Base-by-base conservation (phyloP, 2,888 invertebrate genomes). In the Gnatocerus cornutus region DNA sequence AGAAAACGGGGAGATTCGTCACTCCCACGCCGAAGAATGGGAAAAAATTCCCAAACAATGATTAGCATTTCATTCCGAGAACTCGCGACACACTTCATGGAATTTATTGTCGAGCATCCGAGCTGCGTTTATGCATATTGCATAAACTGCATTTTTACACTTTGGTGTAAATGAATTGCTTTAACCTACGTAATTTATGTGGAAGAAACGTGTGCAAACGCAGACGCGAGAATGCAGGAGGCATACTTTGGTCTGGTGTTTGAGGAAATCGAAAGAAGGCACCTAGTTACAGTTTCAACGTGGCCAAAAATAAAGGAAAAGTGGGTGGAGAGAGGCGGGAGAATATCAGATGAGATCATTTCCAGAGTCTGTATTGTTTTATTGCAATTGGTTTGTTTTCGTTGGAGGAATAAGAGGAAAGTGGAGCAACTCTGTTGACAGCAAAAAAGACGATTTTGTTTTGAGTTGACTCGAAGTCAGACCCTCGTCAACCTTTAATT, bases 31-130 rank as follows among this genome's bases (percentile, higher is more conserved):
- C 14, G n/a, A 13, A 14, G 27, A 46, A n/a, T 16, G 33, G 12
- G 52, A 68, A 65, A 70, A 73, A 73, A 58, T 46, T 53, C 29
- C 41, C 12, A 65, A 72, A 73, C 73, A 75, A 74, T 74, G 72
- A 46, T 46, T 33, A 43, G 33, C 48, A 61, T 48, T 45, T 41
- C 58, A 10, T 61, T 61, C 61, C 61, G 46, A 61, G 46, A 46
- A 61, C 46, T 7, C 13, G 45, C 61, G 33, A 48, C 48, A 37
- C 48, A 33, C 46, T 61, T 61, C 61, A 16, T 46, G 33, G 61
- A 61, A 61, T 61, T 46, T 41, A 61, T 61, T 33, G 46, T 33
- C 37, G 46, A 13, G 61, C 59, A 58, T 58, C 58, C 16, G 46
- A 16, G 50, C 8, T 27, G 50, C 39, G 13, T 13, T 37, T 61